phyloP scores from a whole-genome alignment of 1,140 invertebrate species.

The Diprion similis region DNA sequence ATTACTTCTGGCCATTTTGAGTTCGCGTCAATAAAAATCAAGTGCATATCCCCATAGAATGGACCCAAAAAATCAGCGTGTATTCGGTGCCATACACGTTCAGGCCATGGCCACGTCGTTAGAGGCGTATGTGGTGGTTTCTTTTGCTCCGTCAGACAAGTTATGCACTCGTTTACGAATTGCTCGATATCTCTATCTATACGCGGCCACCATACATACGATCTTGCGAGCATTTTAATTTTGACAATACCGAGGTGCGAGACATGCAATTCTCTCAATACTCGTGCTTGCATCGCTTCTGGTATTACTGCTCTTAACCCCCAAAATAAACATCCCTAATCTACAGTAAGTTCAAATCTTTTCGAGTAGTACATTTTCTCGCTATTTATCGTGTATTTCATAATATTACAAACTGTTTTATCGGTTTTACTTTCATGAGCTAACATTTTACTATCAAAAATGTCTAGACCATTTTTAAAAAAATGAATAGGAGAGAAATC shows the following conservation, averaged over 20 bases:
- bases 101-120: conserved; percentile 45
- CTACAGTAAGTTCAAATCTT: no score
- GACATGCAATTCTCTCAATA: conserved; percentile 50
- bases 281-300: conserved; percentile 26
- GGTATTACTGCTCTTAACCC: conserved; percentile 51
- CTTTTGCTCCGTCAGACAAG: conserved; percentile 38
- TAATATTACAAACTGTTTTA: no score
- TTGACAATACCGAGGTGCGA: conserved; percentile 54
- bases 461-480: not conserved
- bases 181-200: conserved; percentile 54
- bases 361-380: no score
- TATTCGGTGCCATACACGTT: conserved; percentile 54
- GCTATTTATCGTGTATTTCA: no score
- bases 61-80: conserved; percentile 42
- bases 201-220: conserved; percentile 55
- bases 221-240: conserved; percentile 53
- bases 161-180: conserved; percentile 25
- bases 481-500: not conserved
- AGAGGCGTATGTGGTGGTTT: conserved; percentile 33
- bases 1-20: conserved; percentile 37
- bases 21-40: conserved; percentile 42
- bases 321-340: conserved; percentile 35
- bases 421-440: conserved; percentile 17
- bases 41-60: conserved; percentile 33
- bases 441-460: not conserved